Evolutionary conservation across 2,113 vertebrate genomes (phyloP).

Genomic region (Bos javanicus): DNA sequence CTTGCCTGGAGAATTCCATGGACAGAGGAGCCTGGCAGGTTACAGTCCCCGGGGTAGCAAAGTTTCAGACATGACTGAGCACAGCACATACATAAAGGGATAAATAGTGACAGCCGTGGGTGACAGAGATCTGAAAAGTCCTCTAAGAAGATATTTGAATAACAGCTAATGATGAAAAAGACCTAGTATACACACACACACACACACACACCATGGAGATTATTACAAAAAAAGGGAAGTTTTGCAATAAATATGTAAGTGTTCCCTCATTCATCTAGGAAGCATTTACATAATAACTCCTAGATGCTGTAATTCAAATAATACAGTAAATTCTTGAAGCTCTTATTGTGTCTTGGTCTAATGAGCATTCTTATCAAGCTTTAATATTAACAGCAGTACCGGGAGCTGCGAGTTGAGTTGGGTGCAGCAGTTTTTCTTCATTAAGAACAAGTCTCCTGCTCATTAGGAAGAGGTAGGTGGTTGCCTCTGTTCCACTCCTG

Average conservation of each 20-base stretch:
- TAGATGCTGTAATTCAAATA: neutral
- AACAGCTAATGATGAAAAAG: neutral
- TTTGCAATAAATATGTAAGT: neutral
- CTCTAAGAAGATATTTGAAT: neutral
- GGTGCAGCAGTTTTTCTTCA: neutral
- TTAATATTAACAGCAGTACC: neutral
- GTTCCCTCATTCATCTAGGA: neutral
- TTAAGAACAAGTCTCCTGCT: neutral
- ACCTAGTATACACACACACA: neutral
- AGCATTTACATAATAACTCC: neutral
- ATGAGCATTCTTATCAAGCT: neutral
- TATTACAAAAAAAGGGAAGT: neutral
- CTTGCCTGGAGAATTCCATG: neutral
- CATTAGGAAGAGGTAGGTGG: neutral
- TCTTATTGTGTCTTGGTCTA: neutral
- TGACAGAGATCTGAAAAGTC: neutral
- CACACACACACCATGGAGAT: neutral
- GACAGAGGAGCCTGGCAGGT: neutral
- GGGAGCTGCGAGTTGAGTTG: neutral
- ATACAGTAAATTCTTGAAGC: neutral
- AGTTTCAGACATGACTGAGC: neutral
- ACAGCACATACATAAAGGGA: neutral
- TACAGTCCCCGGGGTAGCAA: neutral
- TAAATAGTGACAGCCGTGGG: neutral
- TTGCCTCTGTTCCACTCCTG: neutral